Conservation (phyloP, 2,113 vertebrate species). For the Daphoenositta chrysoptera region DNA sequence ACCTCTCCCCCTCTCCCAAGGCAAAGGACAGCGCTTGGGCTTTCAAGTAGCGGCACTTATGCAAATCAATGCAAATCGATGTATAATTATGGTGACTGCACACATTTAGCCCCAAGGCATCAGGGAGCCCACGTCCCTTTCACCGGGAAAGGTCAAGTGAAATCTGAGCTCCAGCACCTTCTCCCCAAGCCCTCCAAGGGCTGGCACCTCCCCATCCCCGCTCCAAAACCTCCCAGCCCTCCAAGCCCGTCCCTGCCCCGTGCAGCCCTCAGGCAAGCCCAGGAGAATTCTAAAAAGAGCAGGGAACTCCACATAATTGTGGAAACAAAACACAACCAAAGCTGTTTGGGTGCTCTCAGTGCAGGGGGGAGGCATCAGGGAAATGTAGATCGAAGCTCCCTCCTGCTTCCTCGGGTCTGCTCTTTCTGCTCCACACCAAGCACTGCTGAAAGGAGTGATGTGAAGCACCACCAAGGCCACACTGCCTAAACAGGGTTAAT, state of each 20-base stretch:
- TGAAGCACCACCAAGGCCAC: background rate
- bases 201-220: background rate
- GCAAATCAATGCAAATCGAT: conserved; percentile 43
- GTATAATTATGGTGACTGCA: background rate
- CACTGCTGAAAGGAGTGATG: rapidly evolving
- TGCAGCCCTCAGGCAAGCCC: background rate
- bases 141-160: background rate
- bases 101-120: background rate
- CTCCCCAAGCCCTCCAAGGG: background rate
- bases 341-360: background rate
- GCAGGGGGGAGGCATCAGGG: background rate
- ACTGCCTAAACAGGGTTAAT: rapidly evolving
- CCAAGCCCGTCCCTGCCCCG: background rate
- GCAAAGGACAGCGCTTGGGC: conserved; percentile 33
- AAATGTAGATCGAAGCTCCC: background rate
- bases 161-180: background rate
- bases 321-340: background rate
- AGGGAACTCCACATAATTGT: background rate
- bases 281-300: background rate
- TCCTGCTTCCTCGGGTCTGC: background rate
- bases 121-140: background rate
- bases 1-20: background rate
- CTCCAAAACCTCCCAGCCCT: background rate
- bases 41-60: background rate
- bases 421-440: background rate